Conservation (phyloP, 2,888 invertebrate genomes). For the Pardosa pseudoannulata region DNA sequence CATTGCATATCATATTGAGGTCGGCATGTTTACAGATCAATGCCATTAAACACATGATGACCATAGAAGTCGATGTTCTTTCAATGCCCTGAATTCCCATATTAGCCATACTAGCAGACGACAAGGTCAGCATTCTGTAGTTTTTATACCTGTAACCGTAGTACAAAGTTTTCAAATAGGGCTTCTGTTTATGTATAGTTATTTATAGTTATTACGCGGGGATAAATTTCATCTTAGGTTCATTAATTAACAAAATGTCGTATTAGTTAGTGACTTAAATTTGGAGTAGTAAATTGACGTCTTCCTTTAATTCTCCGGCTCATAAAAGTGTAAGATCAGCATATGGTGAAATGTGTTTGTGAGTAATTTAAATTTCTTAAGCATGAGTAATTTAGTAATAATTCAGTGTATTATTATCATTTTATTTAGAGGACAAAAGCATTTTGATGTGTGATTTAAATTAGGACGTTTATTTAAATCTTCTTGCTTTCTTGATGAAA, state of each 20-base stretch:
- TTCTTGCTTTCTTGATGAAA: too few species aligned
- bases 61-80: too few species aligned
- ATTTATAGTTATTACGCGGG: constrained; percentile 41
- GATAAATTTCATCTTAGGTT: constrained; percentile 19
- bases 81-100: constrained; percentile 28
- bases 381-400: too few species aligned
- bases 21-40: too few species aligned
- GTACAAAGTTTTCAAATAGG: constrained; percentile 42
- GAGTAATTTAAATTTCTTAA: too few species aligned
- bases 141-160: constrained; percentile 48
- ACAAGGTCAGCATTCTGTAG: constrained; percentile 4
- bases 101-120: constrained; percentile 62
- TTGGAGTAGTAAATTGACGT: neutral
- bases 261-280: neutral
- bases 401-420: too few species aligned
- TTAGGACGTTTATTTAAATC: too few species aligned
- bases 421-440: too few species aligned
- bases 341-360: constrained; percentile 45
- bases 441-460: too few species aligned
- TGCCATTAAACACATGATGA: too few species aligned
- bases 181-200: constrained; percentile 46
- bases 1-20: too few species aligned
- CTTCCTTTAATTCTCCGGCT: neutral
- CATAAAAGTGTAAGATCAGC: constrained; percentile 32
- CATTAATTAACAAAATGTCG: neutral